A percentile compares a stretch with the other conserved stretches of the same genome.
phyloP scores from a whole-genome alignment of 2,888 invertebrate species.

The Teleiodes luculella region DNA sequence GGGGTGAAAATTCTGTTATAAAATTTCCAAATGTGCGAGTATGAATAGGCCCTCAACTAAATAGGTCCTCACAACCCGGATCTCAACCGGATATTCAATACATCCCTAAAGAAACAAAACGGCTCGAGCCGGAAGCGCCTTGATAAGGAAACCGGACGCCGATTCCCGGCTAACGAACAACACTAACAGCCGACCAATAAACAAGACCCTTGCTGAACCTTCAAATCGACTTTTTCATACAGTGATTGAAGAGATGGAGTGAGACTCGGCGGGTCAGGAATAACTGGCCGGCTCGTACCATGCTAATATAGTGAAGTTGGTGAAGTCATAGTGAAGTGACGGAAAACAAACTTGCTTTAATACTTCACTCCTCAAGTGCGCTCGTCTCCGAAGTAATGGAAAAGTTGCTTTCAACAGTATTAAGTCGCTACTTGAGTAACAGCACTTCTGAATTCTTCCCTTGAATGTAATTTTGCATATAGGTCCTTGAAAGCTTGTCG shows the following conservation, averaged over 20 bases:
- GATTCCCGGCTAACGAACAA: conserved; percentile 62
- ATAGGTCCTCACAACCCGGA: too few relatives aligned
- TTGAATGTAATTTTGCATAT: not conserved
- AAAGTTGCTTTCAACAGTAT: conserved; percentile 25
- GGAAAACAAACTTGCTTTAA: conserved; percentile 55
- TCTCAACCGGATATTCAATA: conserved; percentile 37
- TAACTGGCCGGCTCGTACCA: conserved; percentile 34
- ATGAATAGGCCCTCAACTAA: too few relatives aligned
- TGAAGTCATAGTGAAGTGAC: conserved; percentile 46
- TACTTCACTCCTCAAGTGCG: conserved; percentile 42
- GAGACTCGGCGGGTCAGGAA: conserved; percentile 28
- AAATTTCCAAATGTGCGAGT: too few relatives aligned
- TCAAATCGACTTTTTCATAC: conserved; percentile 19
- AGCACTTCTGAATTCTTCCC: not conserved
- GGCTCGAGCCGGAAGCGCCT: conserved; percentile 51
- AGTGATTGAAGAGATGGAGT: conserved; percentile 18
- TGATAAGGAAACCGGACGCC: conserved; percentile 68
- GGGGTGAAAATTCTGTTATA: too few relatives aligned
- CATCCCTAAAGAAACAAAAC: conserved; percentile 62
- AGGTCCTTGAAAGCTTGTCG: too few relatives aligned
- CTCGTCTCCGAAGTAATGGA: conserved; percentile 37
- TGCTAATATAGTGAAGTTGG: conserved; percentile 49
- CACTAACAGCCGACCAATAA: conserved; percentile 44
- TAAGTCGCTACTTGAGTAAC: not conserved
- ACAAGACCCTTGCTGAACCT: conserved; percentile 32